These are phyloP conservation scores for Zaprionus davidi DNA, from an alignment of 1,140 invertebrate species.

Conservation along the genomic window DNA sequence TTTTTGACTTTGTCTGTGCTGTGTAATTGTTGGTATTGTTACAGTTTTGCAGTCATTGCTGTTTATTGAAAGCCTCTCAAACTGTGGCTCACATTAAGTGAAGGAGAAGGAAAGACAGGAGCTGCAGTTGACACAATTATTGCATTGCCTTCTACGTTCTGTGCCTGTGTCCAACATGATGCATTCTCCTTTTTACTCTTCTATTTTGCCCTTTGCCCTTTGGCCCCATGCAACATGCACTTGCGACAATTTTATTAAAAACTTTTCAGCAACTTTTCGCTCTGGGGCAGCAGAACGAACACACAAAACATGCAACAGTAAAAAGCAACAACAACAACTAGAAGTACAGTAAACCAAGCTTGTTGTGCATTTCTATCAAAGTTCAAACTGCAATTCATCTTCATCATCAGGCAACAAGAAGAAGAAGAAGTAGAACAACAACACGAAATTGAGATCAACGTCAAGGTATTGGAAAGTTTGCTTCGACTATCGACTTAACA, in stretches of 20 bases:
- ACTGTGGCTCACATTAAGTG: conserved; percentile 25
- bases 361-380: conserved; percentile 61
- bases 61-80: conserved; percentile 24
- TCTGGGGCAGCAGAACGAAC: conserved; percentile 9
- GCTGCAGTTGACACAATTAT: conserved; percentile 62
- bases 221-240: conserved; percentile 50
- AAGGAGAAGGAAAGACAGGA: not conserved
- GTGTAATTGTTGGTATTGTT: conserved; percentile 4
- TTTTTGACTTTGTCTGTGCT: conserved; percentile 24
- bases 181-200: conserved; percentile 8
- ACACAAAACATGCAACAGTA: conserved; percentile 33
- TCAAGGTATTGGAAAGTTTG: conserved; percentile 44
- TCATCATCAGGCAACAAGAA: conserved; percentile 54
- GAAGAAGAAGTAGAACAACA: not conserved
- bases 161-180: not conserved
- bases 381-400: conserved; percentile 80
- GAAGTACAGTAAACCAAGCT: conserved; percentile 30
- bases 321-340: conserved; percentile 10
- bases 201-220: conserved; percentile 15
- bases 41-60: conserved; percentile 18
- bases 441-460: conserved; percentile 33
- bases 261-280: conserved; percentile 47
- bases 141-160: conserved; percentile 43
- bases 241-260: conserved; percentile 66
- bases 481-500: conserved; percentile 52